Percentiles rank a stretch among this genome's conserved stretches.
Evolutionary conservation across 1,140 invertebrate species (phyloP).

Genomic region (Gonioctena quinquepunctata): DNA sequence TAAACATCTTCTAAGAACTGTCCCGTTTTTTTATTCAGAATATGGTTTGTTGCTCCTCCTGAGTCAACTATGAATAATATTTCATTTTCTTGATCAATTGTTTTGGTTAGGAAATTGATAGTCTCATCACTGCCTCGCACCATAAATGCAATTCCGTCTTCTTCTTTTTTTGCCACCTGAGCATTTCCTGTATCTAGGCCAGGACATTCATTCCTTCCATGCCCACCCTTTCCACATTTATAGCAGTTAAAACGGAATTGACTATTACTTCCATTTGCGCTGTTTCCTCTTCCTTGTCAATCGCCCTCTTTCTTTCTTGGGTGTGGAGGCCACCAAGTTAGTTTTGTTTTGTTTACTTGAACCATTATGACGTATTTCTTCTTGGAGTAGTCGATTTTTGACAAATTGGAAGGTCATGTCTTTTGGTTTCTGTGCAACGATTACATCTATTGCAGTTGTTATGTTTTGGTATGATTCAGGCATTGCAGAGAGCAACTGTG

Average conservation of each 20-base stretch:
- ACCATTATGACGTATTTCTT: not conserved
- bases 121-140: too few species aligned
- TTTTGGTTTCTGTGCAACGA: not conserved
- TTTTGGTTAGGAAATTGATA: too few species aligned
- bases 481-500: not conserved
- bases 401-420: not conserved
- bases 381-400: not conserved
- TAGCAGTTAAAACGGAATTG: not conserved
- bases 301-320: not conserved
- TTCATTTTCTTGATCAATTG: too few species aligned
- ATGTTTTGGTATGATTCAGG: not conserved
- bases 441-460: not conserved
- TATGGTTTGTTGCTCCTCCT: too few species aligned
- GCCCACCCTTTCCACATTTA: not conserved
- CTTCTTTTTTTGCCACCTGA: too few species aligned
- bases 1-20: too few species aligned
- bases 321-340: not conserved
- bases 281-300: not conserved
- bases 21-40: too few species aligned
- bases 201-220: not conserved
- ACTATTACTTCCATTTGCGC: not conserved
- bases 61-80: too few species aligned
- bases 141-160: too few species aligned
- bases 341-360: not conserved
- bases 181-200: too few species aligned